Evolutionary conservation across 64 coral and sea anemone genomes (phyloP), one percentile per base, ranked within the genome.

Genomic region (Cladopsammia gracilis): DNA sequence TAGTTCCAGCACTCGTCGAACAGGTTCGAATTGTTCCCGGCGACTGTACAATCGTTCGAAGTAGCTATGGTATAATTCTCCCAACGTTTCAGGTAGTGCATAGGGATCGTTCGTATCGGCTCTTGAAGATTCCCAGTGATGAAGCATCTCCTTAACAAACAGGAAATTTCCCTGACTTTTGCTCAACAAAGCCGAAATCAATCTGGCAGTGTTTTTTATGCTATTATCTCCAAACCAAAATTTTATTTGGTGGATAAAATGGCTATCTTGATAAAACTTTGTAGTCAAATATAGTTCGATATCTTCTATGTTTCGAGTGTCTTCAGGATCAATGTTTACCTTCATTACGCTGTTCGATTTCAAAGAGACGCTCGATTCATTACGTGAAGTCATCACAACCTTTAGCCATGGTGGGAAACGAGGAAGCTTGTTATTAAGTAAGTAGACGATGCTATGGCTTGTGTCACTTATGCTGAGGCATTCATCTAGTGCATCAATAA

Each of bases 121-220:
- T 16, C 43, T 77, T 20, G 70, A 62, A 2, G 45, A 52, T 34
- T 86, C 18, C 75, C 88, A 77, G 48, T 95, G 86, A 53, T 91
- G 22, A 64, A 95, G 56, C 72, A 95, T 73, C 18, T 82, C 86
- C 61, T 90, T 95, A 22, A 95, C 83, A 22, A 83, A 90, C 10
- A 95, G 74, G 46, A 95, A 95, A 59, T 95, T 95, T 25, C 87
- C 93, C 77, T 95, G 87, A 74, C 93, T 86, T 34, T 90, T 83
- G 22, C 76, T 25, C 4, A 95, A 57, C 20, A 95, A 72, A 20
- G 10, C 42, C n/a, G 81, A 62, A 19, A 74, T 92, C 11, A 77
- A 24, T 56, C 73, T 73, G 3, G n/a, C 25, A 6, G 20, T 64
- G 34, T 47, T 73, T 73, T 73, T 42, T 46, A 73, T 73, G 42